Evolutionary conservation across 2,888 invertebrate genomes (phyloP), one percentile per base, ranked within the genome.

Genomic region (Chrysolina oricalcia): DNA sequence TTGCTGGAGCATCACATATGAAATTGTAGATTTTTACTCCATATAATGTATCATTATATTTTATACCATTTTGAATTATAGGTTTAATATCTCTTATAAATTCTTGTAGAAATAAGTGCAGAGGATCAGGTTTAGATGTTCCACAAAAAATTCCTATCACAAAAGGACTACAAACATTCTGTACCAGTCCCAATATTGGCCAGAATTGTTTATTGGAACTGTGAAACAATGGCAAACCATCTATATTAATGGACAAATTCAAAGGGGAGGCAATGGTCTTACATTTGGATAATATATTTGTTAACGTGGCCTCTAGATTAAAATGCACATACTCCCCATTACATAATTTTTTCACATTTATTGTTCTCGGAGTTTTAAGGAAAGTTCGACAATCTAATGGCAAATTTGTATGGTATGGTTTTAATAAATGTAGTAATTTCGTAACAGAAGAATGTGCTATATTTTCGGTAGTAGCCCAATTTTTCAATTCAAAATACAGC

Each of bases 71-170:
- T 27, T 73, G 41, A 23, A 69, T 23, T 63, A 76, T 68, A 66
- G 21, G 9, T 69, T n/a, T 35, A n/a, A 77, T 17, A 62, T 77
- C 75, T 59, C 19, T 69, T 35, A 77, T 63, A 68, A 77, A 75
- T 21, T 79, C 69, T 59, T 73, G 48, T 41, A 79, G 48, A 77
- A 75, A 75, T 64, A 17, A 23, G 50, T 56, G 35, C 13, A 76
- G 46, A 50, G 73, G 72, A 35, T 43, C 35, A 53, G 75, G 75
- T 75, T 78, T 78, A 43, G 74, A 72, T 50, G n/a, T 68, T 41
- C 75, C 77, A 73, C 69, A 77, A 67, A 73, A 78, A 68, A 73
- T 73, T 19, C 72, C 78, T 27, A 78, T 73, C 53, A 66, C 71
- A 72, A 78, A 77, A 13, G 77, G 71, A n/a, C 43, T 56, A 53